Percentiles rank a stretch among this genome's conserved stretches.
These are phyloP conservation scores for Virgularia gustaviana DNA, from an alignment of 92 coral and sea anemone species.

Conservation along the genomic window DNA sequence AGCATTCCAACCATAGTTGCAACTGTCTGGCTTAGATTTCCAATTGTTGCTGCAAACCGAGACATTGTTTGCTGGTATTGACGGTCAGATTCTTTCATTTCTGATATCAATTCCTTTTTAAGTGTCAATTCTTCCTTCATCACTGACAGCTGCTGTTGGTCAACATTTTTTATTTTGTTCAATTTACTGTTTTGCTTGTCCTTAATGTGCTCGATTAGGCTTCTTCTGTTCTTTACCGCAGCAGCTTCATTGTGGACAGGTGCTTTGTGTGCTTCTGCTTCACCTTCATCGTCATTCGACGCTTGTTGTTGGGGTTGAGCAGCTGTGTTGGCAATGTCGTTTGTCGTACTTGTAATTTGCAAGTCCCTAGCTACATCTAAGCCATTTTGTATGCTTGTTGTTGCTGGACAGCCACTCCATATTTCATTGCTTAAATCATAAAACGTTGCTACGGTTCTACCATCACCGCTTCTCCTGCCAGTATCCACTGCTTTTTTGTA, in stretches of 20 bases:
- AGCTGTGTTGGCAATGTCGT: background rate
- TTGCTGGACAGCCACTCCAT: background rate
- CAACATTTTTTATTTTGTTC: conserved; percentile 28
- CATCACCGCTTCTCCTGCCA: background rate
- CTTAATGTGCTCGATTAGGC: conserved; percentile 44
- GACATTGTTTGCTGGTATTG: conserved; percentile 32
- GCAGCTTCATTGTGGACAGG: background rate
- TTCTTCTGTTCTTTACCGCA: background rate
- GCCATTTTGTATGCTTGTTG: background rate
- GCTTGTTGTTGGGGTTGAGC: background rate
- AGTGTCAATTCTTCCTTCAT: conserved; percentile 38
- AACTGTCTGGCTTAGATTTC: conserved; percentile 36
- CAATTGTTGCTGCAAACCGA: conserved; percentile 38
- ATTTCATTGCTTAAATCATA: background rate
- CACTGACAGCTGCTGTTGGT: conserved; percentile 34
- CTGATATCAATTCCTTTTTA: conserved; percentile 45
- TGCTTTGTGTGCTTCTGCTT: background rate
- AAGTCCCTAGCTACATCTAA: background rate
- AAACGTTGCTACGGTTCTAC: background rate
- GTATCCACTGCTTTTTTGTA: background rate
- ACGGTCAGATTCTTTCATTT: conserved; percentile 37
- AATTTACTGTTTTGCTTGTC: conserved; percentile 40
- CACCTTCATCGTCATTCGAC: background rate
- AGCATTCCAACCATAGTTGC: conserved; percentile 31
- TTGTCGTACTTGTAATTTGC: background rate